Percentiles rank a stretch among this genome's conserved stretches.
Evolutionary conservation across 2,888 invertebrate genomes (phyloP).

Genomic region (Leucoptera coffeella): DNA sequence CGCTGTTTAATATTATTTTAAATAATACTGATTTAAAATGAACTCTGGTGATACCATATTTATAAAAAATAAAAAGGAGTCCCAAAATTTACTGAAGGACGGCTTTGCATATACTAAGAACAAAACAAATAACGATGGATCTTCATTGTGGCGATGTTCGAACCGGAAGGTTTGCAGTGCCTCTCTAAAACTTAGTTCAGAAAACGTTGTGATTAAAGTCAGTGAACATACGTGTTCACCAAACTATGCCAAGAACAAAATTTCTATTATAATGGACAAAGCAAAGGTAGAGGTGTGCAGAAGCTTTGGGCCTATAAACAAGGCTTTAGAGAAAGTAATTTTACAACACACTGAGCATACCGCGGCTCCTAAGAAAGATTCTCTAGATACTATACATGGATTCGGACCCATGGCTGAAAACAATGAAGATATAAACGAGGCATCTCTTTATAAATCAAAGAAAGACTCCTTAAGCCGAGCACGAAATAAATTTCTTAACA

Average conservation of each 20-base stretch:
- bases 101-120: too few species aligned
- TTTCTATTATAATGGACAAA: slow-evolving; percentile 4
- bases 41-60: too few species aligned
- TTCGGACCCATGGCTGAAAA: slow-evolving; percentile 1
- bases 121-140: too few species aligned
- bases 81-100: too few species aligned
- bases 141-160: too few species aligned
- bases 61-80: too few species aligned
- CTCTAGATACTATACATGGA: not conserved
- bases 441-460: slow-evolving; percentile 2
- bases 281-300: slow-evolving; percentile 3
- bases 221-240: slow-evolving; percentile 2
- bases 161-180: too few species aligned
- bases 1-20: too few species aligned
- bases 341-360: slow-evolving; percentile 2
- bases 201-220: slow-evolving; percentile 1
- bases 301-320: slow-evolving; percentile 3
- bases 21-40: too few species aligned
- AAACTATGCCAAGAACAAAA: slow-evolving; percentile 4
- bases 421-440: slow-evolving; percentile 3
- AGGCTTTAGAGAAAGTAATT: slow-evolving; percentile 3
- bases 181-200: slow-evolving; percentile 2
- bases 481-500: not conserved
- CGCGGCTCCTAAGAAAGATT: not conserved
- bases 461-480: slow-evolving; percentile 2